A percentile compares a stretch with the other conserved stretches of the same genome.
These are phyloP conservation scores for Rhagologus leucostigma DNA, from an alignment of 2,113 vertebrate species.

Conservation along the genomic window DNA sequence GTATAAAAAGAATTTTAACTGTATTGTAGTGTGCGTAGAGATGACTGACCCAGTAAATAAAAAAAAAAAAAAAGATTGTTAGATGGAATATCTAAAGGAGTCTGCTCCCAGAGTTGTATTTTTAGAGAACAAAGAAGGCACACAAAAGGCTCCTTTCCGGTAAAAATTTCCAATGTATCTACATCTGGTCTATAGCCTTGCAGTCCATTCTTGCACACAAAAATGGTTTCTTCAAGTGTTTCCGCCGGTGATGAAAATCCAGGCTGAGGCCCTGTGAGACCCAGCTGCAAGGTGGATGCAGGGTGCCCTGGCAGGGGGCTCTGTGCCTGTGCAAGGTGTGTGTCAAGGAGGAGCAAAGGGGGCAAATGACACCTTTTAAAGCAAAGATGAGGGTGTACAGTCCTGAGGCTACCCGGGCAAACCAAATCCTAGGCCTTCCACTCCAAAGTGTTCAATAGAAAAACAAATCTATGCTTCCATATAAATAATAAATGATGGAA, in stretches of 20 bases:
- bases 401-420: neutral
- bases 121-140: neutral
- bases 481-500: neutral
- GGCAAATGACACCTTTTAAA: neutral
- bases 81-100: neutral
- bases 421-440: neutral
- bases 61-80: neutral
- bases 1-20: neutral
- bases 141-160: neutral
- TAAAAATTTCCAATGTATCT: neutral
- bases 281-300: neutral
- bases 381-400: fast-evolving
- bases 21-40: neutral
- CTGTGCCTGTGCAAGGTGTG: fast-evolving
- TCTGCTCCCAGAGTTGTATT: neutral
- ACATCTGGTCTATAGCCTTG: neutral
- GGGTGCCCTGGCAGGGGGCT: neutral
- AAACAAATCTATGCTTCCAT: neutral
- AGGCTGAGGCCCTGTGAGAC: neutral
- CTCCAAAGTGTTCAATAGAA: neutral
- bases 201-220: neutral
- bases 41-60: neutral
- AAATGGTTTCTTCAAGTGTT: neutral
- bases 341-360: neutral
- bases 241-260: neutral